Evolutionary conservation across 92 coral and sea anemone species (phyloP).

Genomic region (Porites cylindrica): DNA sequence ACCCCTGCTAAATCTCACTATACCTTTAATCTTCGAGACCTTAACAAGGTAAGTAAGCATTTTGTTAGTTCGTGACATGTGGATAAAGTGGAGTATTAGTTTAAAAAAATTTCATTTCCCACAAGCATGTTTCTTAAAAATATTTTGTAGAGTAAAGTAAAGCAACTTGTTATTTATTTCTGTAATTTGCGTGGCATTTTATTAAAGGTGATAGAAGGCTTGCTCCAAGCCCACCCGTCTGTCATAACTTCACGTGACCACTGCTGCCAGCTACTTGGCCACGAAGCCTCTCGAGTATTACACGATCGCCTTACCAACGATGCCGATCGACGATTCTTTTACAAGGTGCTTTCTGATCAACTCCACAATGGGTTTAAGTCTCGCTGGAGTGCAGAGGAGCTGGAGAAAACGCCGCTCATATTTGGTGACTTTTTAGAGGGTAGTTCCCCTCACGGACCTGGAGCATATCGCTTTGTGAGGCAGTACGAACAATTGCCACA

Average conservation of each 20-base stretch:
- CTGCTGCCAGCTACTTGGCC: slow-evolving; percentile 85
- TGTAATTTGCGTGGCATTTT: not conserved
- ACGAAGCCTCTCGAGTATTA: slow-evolving; percentile 94
- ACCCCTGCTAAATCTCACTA: slow-evolving; percentile 97
- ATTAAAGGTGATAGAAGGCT: slow-evolving; percentile 89
- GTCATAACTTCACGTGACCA: slow-evolving; percentile 86
- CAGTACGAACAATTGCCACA: slow-evolving; percentile 78
- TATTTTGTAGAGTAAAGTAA: no score
- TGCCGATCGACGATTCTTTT: slow-evolving; percentile 88
- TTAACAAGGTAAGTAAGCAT: slow-evolving; percentile 76
- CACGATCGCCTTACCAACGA: slow-evolving; percentile 94
- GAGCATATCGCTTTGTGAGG: slow-evolving; percentile 77
- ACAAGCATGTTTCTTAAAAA: no score
- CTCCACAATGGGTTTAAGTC: slow-evolving; percentile 78
- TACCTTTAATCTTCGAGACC: slow-evolving; percentile 92
- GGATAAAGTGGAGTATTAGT: no score
- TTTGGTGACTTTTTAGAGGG: slow-evolving; percentile 93
- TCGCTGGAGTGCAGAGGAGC: slow-evolving; percentile 68
- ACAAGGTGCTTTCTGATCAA: slow-evolving; percentile 72
- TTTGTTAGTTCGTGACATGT: no score
- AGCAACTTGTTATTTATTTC: no score
- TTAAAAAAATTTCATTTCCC: no score
- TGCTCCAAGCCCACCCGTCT: slow-evolving; percentile 89
- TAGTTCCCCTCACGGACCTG: slow-evolving; percentile 64
- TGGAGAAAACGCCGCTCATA: slow-evolving; percentile 77